Conservation (phyloP, 2,797 vertebrate genomes). For the Trachurus trachurus region DNA sequence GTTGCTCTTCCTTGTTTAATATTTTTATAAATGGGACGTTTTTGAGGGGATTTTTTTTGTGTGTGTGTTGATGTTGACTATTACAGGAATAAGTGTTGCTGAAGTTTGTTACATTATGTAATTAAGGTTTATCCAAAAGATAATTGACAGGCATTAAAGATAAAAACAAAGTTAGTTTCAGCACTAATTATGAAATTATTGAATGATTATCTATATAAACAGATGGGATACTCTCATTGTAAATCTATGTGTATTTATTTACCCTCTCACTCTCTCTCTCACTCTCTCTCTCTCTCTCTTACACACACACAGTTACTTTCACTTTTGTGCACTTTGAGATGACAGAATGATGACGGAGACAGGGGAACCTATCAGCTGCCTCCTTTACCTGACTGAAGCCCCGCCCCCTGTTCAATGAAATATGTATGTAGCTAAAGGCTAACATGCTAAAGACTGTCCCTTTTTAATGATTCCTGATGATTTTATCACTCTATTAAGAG, state of each 20-base stretch:
- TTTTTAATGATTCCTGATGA: not conserved
- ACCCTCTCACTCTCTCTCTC: not conserved
- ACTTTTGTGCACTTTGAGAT: slow-evolving; percentile 7
- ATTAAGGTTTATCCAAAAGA: not conserved
- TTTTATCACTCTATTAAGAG: not conserved
- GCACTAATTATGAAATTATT: not conserved
- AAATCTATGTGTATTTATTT: not conserved
- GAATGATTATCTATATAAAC: not conserved
- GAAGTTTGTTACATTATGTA: not conserved
- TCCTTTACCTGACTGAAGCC: slow-evolving; percentile 1
- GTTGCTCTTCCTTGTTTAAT: not conserved
- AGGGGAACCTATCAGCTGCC: slow-evolving; percentile 9
- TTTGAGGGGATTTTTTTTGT: too few species aligned
- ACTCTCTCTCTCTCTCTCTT: too few species aligned
- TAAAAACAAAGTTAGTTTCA: not conserved
- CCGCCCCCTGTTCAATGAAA: slow-evolving; percentile 14
- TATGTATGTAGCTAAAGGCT: not conserved
- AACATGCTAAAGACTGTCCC: not conserved
- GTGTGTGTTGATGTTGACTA: too few species aligned
- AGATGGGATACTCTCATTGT: not conserved
- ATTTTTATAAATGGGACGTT: not conserved
- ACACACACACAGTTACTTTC: slow-evolving; percentile 5
- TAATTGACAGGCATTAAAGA: not conserved
- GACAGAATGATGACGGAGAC: not conserved
- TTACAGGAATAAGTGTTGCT: too few species aligned